phyloP scores from a whole-genome alignment of 2,888 invertebrate genomes.

The Ceramica pisi region DNA sequence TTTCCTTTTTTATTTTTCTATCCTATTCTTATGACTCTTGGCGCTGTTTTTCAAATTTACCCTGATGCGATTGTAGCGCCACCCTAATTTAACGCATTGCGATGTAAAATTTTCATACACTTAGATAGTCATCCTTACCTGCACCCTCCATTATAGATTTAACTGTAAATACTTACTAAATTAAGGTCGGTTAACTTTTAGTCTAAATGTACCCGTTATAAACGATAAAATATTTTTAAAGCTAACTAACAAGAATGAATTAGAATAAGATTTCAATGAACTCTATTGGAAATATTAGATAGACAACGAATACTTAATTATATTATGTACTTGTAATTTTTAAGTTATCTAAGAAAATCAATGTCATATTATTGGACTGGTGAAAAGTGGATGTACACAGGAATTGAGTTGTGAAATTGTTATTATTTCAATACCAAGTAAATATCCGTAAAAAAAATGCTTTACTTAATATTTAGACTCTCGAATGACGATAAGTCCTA shows the following conservation, averaged over 20 bases:
- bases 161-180: conserved; percentile 38
- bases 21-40: too few species aligned
- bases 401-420: background rate
- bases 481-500: background rate
- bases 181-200: conserved; percentile 26
- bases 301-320: conserved; percentile 35
- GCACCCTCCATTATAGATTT: background rate
- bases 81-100: too few species aligned
- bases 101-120: too few species aligned
- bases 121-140: too few species aligned
- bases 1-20: too few species aligned
- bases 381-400: conserved; percentile 3
- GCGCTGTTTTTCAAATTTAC: too few species aligned
- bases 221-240: conserved; percentile 8
- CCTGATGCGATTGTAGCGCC: too few species aligned
- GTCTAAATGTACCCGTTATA: conserved; percentile 5
- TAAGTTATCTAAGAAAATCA: conserved; percentile 22
- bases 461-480: conserved; percentile 4
- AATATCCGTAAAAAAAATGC: background rate
- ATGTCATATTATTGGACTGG: conserved; percentile 6
- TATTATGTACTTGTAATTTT: conserved; percentile 24
- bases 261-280: conserved; percentile 16
- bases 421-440: conserved; percentile 14
- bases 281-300: conserved; percentile 14
- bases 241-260: conserved; percentile 8